Percentiles rank a stretch among this genome's conserved stretches.
phyloP scores from a whole-genome alignment of 2,888 invertebrate species.

The Ectropis crepuscularia region DNA sequence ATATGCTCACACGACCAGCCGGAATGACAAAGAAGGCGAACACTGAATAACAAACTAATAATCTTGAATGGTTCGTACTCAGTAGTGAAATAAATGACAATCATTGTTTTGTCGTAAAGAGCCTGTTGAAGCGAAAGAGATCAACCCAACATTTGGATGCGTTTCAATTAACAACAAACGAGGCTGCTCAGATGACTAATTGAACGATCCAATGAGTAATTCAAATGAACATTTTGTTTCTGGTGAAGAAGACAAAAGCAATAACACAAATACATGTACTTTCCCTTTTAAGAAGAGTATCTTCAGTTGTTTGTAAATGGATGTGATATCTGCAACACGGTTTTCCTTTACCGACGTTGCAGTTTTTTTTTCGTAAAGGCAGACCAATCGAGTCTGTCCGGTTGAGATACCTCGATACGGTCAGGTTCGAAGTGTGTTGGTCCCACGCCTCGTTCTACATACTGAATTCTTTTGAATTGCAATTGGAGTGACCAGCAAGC shows the following conservation, averaged over 20 bases:
- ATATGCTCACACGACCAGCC: conserved; percentile 13
- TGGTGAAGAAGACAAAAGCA: conserved; percentile 53
- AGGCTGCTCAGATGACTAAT: conserved; percentile 75
- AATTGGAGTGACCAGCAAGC: conserved; percentile 56
- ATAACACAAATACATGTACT: conserved; percentile 31
- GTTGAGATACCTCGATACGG: conserved; percentile 81
- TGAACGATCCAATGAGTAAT: conserved; percentile 75
- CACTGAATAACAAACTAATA: conserved; percentile 31
- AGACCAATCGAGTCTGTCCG: conserved; percentile 74
- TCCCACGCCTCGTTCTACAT: conserved; percentile 77
- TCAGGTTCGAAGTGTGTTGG: conserved; percentile 74
- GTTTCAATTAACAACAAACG: conserved; percentile 74
- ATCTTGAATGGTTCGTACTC: conserved; percentile 15
- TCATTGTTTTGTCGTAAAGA: conserved; percentile 32
- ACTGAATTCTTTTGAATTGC: conserved; percentile 62
- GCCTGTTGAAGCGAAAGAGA: conserved; percentile 33
- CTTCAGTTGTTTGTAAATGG: conserved; percentile 48
- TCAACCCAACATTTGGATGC: conserved; percentile 67
- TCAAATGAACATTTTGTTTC: conserved; percentile 68
- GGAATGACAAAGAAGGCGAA: conserved; percentile 29
- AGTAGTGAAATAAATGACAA: conserved; percentile 25
- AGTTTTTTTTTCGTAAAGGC: conserved; percentile 62
- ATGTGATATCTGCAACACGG: conserved; percentile 59
- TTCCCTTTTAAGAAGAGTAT: conserved; percentile 30
- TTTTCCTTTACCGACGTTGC: conserved; percentile 60